Evolutionary conservation across 2,113 vertebrate genomes (phyloP), one percentile per base, ranked within the genome.

Genomic region (Pseudopodoces humilis): DNA sequence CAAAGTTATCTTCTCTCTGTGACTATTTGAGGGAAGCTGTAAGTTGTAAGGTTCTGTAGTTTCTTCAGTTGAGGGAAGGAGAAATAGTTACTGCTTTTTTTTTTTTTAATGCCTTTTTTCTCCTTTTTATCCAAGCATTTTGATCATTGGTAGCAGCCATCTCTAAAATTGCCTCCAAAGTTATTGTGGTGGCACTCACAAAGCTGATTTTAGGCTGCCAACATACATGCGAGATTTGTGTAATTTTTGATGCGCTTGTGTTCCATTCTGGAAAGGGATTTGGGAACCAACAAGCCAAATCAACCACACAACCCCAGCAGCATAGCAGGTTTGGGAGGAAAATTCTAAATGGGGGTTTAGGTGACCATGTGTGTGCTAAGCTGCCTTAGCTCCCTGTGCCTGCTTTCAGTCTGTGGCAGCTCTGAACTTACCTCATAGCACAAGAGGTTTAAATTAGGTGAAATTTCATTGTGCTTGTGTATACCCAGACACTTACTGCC

Each of bases 321-420:
- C 56, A 19, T 1, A 55, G 44, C 44, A 76, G 65, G 22, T 79
- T 56, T 39, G 39, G 39, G 39, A 39, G 39, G 39, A 39, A 39
- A 39, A 39, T 39, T 39, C 39, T 39, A 39, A 39, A 39, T 39
- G 39, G 39, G 39, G 39, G 39, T 39, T 39, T 39, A 12, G 39
- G 39, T 39, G 39, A 31, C 46, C 55, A 30, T 0, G 1, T n/a
- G 44, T 46, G 47, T 0, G 0, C 65, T 71, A 39, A 79, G 46
- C 15, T 64, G 53, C 75, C 71, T 21, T 43, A 62, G 53, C 27
- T 77, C n/a, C 47, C 49, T 2, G 0, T 55, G 55, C 47, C 92
- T 94, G 60, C 52, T 94, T 86, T 88, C 80, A 88, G 88, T 63
- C 83, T 67, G 63, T 50, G 64, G 64, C 88, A 90, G 64, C 64